Base-by-base conservation (phyloP, 1,140 invertebrate species). In the Drosophila parvula region DNA sequence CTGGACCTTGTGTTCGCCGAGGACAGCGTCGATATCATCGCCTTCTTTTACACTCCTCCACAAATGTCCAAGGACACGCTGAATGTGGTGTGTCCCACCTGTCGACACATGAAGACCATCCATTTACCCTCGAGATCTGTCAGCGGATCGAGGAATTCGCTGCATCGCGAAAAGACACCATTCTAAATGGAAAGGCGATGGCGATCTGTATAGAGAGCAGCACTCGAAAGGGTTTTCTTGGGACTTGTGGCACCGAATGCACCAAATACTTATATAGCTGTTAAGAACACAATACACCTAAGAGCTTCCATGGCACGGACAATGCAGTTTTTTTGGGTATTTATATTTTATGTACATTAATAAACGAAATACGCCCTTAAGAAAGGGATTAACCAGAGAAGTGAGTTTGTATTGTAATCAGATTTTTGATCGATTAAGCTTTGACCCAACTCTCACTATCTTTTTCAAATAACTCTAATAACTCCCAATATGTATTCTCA, bases 1-100 rank as follows among this genome's bases (percentile, higher is more conserved):
- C 71, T 95, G 27, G 91, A 93, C 67, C 90, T 93, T 69, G 88
- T 94, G 1, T 95, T 95, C 76, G 57, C 74, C 43, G 85, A 93
- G 32, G 83, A 91, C 48, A 84, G 83, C n/a, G 85, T 93, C 32
- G 89, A 93, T 22, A 93, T 94, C n/a, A 85, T 85, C 8, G 92
- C 94, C 18, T 94, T 93, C 71, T 92, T 92, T 68, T 93, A 92
- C 61, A 80, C 85, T 30, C 90, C 89, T 7, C 78, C 88, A 47
- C 76, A 75, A 64, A 81, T 90, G 55, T 75, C 82, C 16, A 57
- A 67, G 34, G 80, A 84, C 28, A 84, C 70, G 12, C 62, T 89
- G 36, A 83, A 89, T 10, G 59, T 89, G 14, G 76, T 80, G n/a
- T 89, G 84, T 30, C 84, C 84, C 59, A 89, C 84, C 18, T 89